phyloP scores from a whole-genome alignment of 2,797 vertebrate genomes.

The Phataginus tricuspis region DNA sequence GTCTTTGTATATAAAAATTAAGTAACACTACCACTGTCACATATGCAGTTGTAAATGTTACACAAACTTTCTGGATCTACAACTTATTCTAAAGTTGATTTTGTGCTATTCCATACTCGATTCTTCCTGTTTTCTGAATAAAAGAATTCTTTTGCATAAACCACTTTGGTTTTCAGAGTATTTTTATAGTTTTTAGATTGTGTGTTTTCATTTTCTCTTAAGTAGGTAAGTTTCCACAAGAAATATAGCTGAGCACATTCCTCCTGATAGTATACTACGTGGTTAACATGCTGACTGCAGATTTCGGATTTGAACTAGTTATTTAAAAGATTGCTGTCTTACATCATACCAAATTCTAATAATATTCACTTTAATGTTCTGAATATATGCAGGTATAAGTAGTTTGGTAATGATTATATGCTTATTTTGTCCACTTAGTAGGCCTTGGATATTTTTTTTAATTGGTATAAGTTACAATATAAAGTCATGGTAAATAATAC shows the following conservation, averaged over 20 bases:
- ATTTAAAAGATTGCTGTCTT: slow-evolving; percentile 14
- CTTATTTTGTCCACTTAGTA: neutral
- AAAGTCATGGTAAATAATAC: neutral
- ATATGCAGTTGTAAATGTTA: neutral
- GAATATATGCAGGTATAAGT: neutral
- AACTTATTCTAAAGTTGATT: slow-evolving; percentile 25
- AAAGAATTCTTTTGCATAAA: neutral
- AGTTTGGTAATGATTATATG: neutral
- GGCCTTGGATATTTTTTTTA: neutral
- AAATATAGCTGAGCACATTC: neutral
- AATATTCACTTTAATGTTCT: neutral
- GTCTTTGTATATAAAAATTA: slow-evolving; percentile 12
- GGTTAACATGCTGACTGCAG: neutral
- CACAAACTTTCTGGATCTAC: neutral
- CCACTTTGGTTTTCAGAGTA: neutral
- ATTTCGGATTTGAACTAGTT: neutral
- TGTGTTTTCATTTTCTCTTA: slow-evolving; percentile 54
- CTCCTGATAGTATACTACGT: neutral
- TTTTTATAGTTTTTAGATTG: slow-evolving; percentile 1
- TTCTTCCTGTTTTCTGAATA: neutral
- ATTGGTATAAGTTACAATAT: neutral
- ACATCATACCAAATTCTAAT: neutral
- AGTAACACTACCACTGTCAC: neutral
- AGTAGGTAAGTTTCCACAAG: slow-evolving; percentile 34
- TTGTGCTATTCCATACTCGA: neutral